A percentile compares a stretch with the other conserved stretches of the same genome.
Conservation (phyloP, 2,888 invertebrate genomes). For the Ganaspis brasiliensis region DNA sequence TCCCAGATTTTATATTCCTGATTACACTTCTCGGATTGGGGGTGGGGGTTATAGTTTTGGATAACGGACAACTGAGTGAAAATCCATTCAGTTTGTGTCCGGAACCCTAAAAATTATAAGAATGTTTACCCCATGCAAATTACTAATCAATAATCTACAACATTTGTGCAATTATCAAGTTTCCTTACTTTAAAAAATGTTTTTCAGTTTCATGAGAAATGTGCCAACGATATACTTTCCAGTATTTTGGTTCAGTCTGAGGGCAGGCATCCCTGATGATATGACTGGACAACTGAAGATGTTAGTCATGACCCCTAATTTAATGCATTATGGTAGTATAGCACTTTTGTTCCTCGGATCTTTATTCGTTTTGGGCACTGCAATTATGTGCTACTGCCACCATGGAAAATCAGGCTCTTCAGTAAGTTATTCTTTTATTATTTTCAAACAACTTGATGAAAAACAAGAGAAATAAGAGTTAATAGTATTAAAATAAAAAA, state of each 20-base stretch:
- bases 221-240: conserved; percentile 88
- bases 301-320: conserved; percentile 81
- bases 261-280: conserved; percentile 83
- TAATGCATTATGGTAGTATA: conserved; percentile 82
- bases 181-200: too few relatives aligned
- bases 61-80: too few relatives aligned
- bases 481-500: too few relatives aligned
- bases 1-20: too few relatives aligned
- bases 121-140: too few relatives aligned
- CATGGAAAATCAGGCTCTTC: conserved; percentile 61
- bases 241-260: conserved; percentile 90
- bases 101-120: too few relatives aligned
- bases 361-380: conserved; percentile 65
- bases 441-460: not conserved
- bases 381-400: conserved; percentile 61
- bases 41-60: too few relatives aligned
- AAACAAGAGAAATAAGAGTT: too few relatives aligned
- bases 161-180: too few relatives aligned
- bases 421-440: conserved; percentile 53
- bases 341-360: conserved; percentile 80
- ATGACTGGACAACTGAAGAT: conserved; percentile 83
- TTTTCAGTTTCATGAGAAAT: conserved; percentile 84
- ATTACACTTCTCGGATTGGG: too few relatives aligned
- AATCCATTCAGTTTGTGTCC: too few relatives aligned
- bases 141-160: too few relatives aligned